phyloP scores from a whole-genome alignment of 2,113 vertebrate genomes.

The Labrus mixtus region DNA sequence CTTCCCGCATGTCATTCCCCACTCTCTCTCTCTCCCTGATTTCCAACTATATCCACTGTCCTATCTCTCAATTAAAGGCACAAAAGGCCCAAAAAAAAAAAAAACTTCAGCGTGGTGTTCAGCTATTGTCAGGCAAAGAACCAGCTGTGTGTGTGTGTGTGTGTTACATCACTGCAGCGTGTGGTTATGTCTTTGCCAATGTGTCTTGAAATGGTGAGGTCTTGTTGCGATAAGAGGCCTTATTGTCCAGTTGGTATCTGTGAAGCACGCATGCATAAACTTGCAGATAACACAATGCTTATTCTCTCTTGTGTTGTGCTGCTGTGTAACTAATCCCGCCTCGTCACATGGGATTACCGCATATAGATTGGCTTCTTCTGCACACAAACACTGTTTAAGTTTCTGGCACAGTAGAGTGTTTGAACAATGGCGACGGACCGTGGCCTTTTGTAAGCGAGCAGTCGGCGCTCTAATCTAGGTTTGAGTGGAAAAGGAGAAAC shows the following conservation, averaged over 20 bases:
- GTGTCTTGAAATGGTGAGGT: slow-evolving; percentile 39
- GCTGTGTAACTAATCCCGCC: slow-evolving; percentile 50
- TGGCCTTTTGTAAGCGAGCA: slow-evolving; percentile 23
- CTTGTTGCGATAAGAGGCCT: slow-evolving; percentile 51
- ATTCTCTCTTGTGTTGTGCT: slow-evolving; percentile 43
- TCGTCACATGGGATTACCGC: slow-evolving; percentile 36
- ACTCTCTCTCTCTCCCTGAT: too few species aligned
- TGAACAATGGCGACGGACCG: slow-evolving; percentile 20
- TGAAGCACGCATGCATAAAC: slow-evolving; percentile 37
- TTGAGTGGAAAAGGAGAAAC: slow-evolving; percentile 14
- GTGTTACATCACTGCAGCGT: slow-evolving; percentile 42
- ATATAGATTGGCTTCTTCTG: slow-evolving; percentile 26
- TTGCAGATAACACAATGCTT: slow-evolving; percentile 38
- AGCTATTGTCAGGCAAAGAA: slow-evolving; percentile 20
- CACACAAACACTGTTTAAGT: slow-evolving; percentile 11
- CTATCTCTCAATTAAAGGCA: too few species aligned
- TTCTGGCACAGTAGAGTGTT: slow-evolving; percentile 26
- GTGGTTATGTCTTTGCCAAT: slow-evolving; percentile 41
- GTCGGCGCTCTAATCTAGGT: slow-evolving; percentile 16
- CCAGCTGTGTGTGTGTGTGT: slow-evolving; percentile 18
- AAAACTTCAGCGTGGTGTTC: slow-evolving; percentile 11
- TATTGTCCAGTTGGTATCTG: slow-evolving; percentile 44
- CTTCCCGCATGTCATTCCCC: too few species aligned
- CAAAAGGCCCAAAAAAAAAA: too few species aligned
- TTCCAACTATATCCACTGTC: too few species aligned